Base-by-base conservation (phyloP, 1,140 invertebrate genomes). In the Calephelis nemesis region DNA sequence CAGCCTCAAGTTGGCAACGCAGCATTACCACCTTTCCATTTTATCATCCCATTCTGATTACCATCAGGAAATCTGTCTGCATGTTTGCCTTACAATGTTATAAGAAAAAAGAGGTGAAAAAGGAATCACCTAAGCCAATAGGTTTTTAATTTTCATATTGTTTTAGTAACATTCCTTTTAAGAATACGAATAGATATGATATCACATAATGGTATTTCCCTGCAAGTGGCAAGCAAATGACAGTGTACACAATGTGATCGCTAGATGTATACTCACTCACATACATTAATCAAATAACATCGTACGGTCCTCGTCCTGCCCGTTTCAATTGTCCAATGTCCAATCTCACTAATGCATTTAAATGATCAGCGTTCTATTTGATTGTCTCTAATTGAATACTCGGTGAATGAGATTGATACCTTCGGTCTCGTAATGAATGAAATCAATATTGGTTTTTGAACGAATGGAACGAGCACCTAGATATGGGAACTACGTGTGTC, bases 341-440 rank as follows among this genome's bases (percentile, higher is more conserved):
- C 54, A 58, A 58, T 58, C 54, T 40, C 40, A 58, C 54, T 58
- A 12, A 58, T 58, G 54, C 10, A 58, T 58, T 58, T 58, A 58
- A 58, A 58, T 58, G 54, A 58, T 58, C 30, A 58, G 54, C 30
- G 30, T 58, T 30, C 54, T 39, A 58, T 58, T 39, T 30, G 30
- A 39, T 58, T 58, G 54, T 58, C 54, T 39, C 30, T 58, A 58
- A 58, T 58, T 58, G 54, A 30, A 58, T 58, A 12, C 11, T 7
- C 54, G 39, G 39, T 30, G 10, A 58, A 58, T 58, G 52, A 11
- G 11, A 58, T 58, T 30, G 54, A 58, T 58, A 39, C 52, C 12
- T 15, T 10, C 52, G 15, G 5, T 30, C 19, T 54, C 2, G 52
- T 30, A 11, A 52, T 7, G 49, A 7, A 54, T 9, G 15, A 54